Evolutionary conservation across 2,797 vertebrate genomes (phyloP), one percentile per base, ranked within the genome.

Genomic region (Neosalanx taihuensis): DNA sequence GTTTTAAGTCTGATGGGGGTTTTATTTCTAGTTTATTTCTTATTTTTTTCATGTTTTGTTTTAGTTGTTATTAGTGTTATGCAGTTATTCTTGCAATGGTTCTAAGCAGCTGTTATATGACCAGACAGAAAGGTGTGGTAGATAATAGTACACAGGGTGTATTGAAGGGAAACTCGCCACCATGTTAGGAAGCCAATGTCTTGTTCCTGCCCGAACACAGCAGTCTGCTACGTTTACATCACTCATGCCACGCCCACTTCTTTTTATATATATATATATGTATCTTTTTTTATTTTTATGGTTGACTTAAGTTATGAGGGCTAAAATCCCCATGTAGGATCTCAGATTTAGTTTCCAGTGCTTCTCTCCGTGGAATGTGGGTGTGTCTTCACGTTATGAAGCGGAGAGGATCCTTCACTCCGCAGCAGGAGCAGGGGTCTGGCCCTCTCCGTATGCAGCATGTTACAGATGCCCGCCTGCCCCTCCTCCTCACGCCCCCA

Each of bases 281-380:
- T 26, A 26, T 26, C 23, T 83, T 89, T 77, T 88, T 88, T 76
- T 29, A 76, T 20, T 69, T 81, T 68, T 86, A 83, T 86, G 82
- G 41, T 46, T 12, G 41, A 46, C 41, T 83, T 75, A 79, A 79
- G 74, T 89, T 89, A 31, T 64, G 70, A 85, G 26, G 7, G 37
- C 30, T 67, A 31, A 79, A 83, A 73, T 77, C 57, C 78, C 23
- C 71, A 74, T 68, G 23, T 73, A 72, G 51, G 29, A 49, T 64
- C 67, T 56, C 77, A 71, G 76, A 79, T 57, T 70, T 58, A 70
- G 69, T 70, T 70, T 63, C 77, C 53, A 49, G 64, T 72, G n/a
- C 60, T 18, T 68, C 46, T 78, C 81, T 86, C 83, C 83, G 83
- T 62, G 76, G 89, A 91, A 83, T 88, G 87, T 89, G 79, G 78